phyloP scores from a whole-genome alignment of 2,113 vertebrate genomes.

The Coracopsis vasa region DNA sequence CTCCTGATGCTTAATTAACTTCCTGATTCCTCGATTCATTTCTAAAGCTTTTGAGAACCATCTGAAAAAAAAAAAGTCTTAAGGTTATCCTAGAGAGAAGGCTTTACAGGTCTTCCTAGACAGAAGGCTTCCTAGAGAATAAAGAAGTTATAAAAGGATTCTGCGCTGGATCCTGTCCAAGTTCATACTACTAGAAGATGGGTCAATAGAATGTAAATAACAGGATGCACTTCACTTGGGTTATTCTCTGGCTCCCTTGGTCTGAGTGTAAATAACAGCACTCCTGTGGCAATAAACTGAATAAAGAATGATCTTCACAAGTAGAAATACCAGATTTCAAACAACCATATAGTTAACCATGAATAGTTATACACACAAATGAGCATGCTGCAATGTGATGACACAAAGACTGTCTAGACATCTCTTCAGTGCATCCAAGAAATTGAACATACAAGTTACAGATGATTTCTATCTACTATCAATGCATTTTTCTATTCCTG shows the following conservation, averaged over 20 bases:
- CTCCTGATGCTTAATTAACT: neutral
- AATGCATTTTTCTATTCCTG: neutral
- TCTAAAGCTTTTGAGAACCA: neutral
- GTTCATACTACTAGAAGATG: neutral
- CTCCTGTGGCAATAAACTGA: neutral
- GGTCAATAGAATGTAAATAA: neutral
- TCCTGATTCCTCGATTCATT: neutral
- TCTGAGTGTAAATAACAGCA: neutral
- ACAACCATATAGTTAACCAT: neutral
- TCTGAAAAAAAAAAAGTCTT: neutral
- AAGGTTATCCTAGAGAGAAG: neutral
- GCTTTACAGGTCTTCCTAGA: neutral
- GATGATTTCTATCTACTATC: neutral
- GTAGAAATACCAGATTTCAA: neutral
- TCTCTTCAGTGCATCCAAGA: neutral
- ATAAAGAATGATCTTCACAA: neutral
- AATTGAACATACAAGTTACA: neutral
- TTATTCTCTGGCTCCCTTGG: neutral
- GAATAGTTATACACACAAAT: neutral
- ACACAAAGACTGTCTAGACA: neutral
- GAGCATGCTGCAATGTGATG: neutral
- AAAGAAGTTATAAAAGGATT: neutral
- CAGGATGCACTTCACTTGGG: neutral
- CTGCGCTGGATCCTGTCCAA: neutral
- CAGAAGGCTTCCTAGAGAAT: neutral